Percentiles rank a stretch among this genome's conserved stretches.
Evolutionary conservation across 2,113 vertebrate species (phyloP).

Genomic region (Etheostoma cragini): DNA sequence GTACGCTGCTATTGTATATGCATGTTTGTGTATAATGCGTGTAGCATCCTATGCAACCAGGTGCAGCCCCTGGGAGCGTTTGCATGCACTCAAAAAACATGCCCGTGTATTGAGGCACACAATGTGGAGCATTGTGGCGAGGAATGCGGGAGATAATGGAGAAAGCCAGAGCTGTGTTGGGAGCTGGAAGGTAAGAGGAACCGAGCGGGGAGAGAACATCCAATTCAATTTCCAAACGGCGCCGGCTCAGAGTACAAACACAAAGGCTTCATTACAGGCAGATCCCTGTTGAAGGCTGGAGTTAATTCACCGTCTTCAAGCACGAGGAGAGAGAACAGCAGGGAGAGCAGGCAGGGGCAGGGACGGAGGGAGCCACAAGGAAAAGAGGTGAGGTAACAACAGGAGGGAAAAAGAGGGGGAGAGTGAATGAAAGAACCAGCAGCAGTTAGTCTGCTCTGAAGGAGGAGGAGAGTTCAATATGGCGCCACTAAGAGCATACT

Average conservation of each 20-base stretch:
- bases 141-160: conserved; percentile 58
- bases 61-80: conserved; percentile 33
- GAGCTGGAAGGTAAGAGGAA: conserved; percentile 71
- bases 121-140: conserved; percentile 46
- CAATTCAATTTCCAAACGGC: conserved; percentile 78
- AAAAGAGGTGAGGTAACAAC: conserved; percentile 42
- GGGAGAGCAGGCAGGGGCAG: background rate
- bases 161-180: conserved; percentile 52
- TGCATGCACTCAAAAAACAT: conserved; percentile 56
- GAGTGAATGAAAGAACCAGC: conserved; percentile 22
- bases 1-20: background rate
- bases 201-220: conserved; percentile 74
- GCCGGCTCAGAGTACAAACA: conserved; percentile 80
- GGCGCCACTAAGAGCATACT: conserved; percentile 59
- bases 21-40: background rate
- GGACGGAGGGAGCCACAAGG: conserved; percentile 14
- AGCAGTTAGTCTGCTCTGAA: conserved; percentile 27
- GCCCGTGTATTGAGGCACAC: conserved; percentile 24
- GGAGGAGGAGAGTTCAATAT: conserved; percentile 32
- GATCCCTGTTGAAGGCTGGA: conserved; percentile 72
- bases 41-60: conserved; percentile 41
- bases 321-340: conserved; percentile 41
- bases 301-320: conserved; percentile 74
- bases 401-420: background rate
- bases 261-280: conserved; percentile 80